Evolutionary conservation across 2,888 invertebrate genomes (phyloP).

Genomic region (Apocheima hispidaria): DNA sequence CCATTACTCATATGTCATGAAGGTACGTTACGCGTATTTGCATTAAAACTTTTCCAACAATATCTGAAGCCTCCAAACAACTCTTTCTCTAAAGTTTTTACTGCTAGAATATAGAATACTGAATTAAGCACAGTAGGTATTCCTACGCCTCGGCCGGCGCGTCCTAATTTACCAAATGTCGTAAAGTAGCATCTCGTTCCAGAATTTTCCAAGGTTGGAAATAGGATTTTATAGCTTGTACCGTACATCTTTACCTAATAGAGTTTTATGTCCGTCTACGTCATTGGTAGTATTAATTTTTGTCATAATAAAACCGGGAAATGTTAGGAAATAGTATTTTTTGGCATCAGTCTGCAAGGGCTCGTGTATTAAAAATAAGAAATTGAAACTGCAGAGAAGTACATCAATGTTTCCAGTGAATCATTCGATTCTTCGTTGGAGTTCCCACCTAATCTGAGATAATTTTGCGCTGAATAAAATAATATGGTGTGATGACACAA

Average conservation of each 20-base stretch:
- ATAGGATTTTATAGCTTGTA: conserved; percentile 55
- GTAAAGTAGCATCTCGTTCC: conserved; percentile 52
- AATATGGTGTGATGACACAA: no score
- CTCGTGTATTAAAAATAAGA: not conserved
- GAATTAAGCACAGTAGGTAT: conserved; percentile 44
- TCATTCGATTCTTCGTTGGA: not conserved
- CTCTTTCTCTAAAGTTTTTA: conserved; percentile 29
- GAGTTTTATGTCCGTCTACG: conserved; percentile 31
- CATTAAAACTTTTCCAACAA: not conserved
- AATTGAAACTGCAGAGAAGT: not conserved
- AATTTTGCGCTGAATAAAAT: no score
- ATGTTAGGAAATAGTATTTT: not conserved
- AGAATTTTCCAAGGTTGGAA: conserved; percentile 52
- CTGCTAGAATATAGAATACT: conserved; percentile 35
- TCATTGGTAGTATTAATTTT: conserved; percentile 13
- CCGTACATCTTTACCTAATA: conserved; percentile 50
- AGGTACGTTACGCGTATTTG: no score
- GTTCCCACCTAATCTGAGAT: not conserved
- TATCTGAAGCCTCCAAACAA: conserved; percentile 9
- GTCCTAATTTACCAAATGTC: conserved; percentile 55
- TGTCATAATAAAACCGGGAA: not conserved
- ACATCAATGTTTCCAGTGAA: not conserved
- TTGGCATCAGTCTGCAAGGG: no score
- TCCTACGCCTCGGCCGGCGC: conserved; percentile 35
- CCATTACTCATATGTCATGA: no score